phyloP scores from a whole-genome alignment of 1,140 invertebrate species.

The Carcinoscorpius rotundicauda region DNA sequence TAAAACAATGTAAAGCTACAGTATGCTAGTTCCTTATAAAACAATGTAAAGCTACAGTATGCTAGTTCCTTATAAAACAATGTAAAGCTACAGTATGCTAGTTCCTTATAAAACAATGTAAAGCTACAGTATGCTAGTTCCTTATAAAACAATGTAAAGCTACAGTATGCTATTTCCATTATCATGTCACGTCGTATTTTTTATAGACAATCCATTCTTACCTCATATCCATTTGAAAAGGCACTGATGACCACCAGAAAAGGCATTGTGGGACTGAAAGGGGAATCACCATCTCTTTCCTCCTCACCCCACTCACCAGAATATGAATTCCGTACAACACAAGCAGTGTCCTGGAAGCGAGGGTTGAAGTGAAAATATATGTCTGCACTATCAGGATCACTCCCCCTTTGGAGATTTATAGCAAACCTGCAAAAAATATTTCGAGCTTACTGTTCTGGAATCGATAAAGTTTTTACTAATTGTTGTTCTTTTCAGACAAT shows the following conservation, averaged over 20 bases:
- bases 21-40: too few species aligned
- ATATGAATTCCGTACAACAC: constrained; percentile 19
- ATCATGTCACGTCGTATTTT: too few species aligned
- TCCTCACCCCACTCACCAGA: constrained; percentile 16
- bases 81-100: too few species aligned
- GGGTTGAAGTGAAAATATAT: constrained; percentile 18
- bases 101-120: too few species aligned
- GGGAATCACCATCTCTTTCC: constrained; percentile 10
- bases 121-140: too few species aligned
- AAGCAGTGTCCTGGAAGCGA: constrained; percentile 9
- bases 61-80: too few species aligned
- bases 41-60: too few species aligned
- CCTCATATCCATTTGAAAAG: constrained; percentile 17
- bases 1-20: too few species aligned
- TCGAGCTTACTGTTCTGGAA: too few species aligned
- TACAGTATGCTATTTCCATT: too few species aligned
- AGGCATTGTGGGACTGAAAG: constrained; percentile 7
- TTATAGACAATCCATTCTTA: background rate
- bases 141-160: too few species aligned
- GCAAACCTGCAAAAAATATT: constrained; percentile 10
- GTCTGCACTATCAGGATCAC: constrained; percentile 12
- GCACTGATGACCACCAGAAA: constrained; percentile 19
- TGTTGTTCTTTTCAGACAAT: too few species aligned
- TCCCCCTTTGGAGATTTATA: constrained; percentile 14
- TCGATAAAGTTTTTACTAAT: background rate